These are phyloP conservation scores for Cavia porcellus DNA, from an alignment of 2,113 vertebrate species.

Conservation along the genomic window DNA sequence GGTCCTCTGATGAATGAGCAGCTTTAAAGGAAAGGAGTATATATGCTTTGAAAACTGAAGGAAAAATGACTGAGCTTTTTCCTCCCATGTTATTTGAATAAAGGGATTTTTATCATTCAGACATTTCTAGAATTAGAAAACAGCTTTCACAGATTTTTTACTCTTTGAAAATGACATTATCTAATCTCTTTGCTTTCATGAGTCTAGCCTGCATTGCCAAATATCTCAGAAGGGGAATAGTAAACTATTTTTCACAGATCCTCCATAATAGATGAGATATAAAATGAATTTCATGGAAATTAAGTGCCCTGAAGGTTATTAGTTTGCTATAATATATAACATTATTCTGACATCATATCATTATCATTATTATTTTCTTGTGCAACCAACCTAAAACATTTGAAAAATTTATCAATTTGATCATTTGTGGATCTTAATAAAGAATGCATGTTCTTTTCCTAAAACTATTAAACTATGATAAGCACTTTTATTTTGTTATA, in stretches of 20 bases:
- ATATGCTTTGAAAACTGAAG: conserved; percentile 60
- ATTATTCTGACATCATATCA: conserved; percentile 74
- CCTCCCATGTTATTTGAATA: background rate
- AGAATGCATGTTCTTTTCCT: conserved; percentile 67
- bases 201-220: conserved; percentile 42
- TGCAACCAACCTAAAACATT: conserved; percentile 78
- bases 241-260: conserved; percentile 73
- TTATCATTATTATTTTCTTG: conserved; percentile 79
- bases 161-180: conserved; percentile 78
- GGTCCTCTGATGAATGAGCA: background rate
- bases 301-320: conserved; percentile 73
- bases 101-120: conserved; percentile 67
- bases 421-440: conserved; percentile 75
- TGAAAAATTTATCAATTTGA: conserved; percentile 80
- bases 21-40: conserved; percentile 56
- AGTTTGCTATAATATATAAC: conserved; percentile 72
- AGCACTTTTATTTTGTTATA: conserved; percentile 67
- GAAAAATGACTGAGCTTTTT: conserved; percentile 63
- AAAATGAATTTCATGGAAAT: conserved; percentile 79
- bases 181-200: conserved; percentile 70
- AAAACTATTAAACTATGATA: conserved; percentile 68
- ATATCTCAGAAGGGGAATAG: conserved; percentile 66
- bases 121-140: conserved; percentile 73
- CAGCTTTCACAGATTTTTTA: conserved; percentile 67
- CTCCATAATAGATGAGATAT: conserved; percentile 76